Base-by-base conservation (phyloP, 2,888 invertebrate species). In the Eupithecia pulchellata region DNA sequence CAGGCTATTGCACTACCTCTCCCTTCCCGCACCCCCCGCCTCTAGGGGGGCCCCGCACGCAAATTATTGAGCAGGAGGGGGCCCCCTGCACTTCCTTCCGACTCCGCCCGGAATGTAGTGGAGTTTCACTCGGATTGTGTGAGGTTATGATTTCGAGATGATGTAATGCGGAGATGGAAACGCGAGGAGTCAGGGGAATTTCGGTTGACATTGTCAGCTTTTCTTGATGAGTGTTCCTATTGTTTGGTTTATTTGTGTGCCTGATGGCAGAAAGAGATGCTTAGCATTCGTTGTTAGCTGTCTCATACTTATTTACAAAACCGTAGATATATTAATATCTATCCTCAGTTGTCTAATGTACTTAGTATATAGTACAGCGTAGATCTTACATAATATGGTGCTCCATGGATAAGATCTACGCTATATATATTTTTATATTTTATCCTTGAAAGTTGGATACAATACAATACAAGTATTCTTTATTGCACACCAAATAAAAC, bases 1-100 rank as follows among this genome's bases (percentile, higher is more conserved):
- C 86, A 85, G 89, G 90, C 88, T 90, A 87, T 88, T 89, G 90
- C 90, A 85, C 86, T 84, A 83, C 84, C 81, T 82, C 77, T 78
- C 82, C 74, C 75, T 77, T 9, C 47, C 36, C 25, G 71, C 69
- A 42, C 74, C 67, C 68, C 66, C 39, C 64, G 29, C 52, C 27
- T 47, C 47, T 69, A 74, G 78, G 71, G 76, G 66, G 77, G 73
- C 79, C 78, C 79, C 86, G 85, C 87, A 88, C 88, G 89, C 90
- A 89, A 90, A 91, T 90, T 91, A 90, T 90, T 86, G 89, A 90
- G 84, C 89, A 80, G 79, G 79, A 20, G 42, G 42, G 75, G 71
- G 75, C 77, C 69, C 73, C 68, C 65, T 87, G 86, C 87, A 88
- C 84, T 89, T 89, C 89, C 89, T 89, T 88, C 89, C 89, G 85